Evolutionary conservation across 2,888 invertebrate genomes (phyloP), one percentile per base, ranked within the genome.

Genomic region (Helobdella robusta): DNA sequence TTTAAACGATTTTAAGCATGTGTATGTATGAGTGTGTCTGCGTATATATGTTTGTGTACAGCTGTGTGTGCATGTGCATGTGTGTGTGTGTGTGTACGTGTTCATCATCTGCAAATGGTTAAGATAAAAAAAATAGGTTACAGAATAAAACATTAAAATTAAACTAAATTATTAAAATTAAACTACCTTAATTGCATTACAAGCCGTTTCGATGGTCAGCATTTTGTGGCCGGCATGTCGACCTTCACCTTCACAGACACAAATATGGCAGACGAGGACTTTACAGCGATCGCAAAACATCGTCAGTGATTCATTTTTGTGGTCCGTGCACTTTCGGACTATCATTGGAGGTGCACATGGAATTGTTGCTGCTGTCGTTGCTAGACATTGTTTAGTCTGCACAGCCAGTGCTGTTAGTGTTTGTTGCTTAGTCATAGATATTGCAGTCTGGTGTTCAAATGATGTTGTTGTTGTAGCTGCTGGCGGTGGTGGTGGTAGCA

Each of bases 211-310:
- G n/a, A 73, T 70, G 11, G 75, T 72, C 6, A 77, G 69, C 48
- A 76, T 73, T 67, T 73, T 74, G 64, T 77, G 77, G 36, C 74
- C 74, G 20, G 74, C 72, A 68, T 77, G 77, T 70, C 73, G 72
- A 3, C 77, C 77, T 8, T 73, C 71, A 18, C 75, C 77, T 56
- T 76, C 74, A 70, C 77, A 77, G 36, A 77, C 74, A 73, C 77
- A 77, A 34, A 77, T 70, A 48, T 74, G 75, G 59, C 77, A 77
- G 18, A 74, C 75, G 40, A 75, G 69, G 35, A 71, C 63, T 62
- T 74, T 73, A 67, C 76, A 76, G 32, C 72, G 66, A 66, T 75
- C 74, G 72, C 77, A 76, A 68, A 75, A 76, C 54, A 76, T 74
- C 34, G 73, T 72, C 1, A 73, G 73, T 23, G 68, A 64, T 64